A percentile compares a stretch with the other conserved stretches of the same genome.
Evolutionary conservation across 1,140 invertebrate genomes (phyloP).

Genomic region (Cryptotermes secundus): DNA sequence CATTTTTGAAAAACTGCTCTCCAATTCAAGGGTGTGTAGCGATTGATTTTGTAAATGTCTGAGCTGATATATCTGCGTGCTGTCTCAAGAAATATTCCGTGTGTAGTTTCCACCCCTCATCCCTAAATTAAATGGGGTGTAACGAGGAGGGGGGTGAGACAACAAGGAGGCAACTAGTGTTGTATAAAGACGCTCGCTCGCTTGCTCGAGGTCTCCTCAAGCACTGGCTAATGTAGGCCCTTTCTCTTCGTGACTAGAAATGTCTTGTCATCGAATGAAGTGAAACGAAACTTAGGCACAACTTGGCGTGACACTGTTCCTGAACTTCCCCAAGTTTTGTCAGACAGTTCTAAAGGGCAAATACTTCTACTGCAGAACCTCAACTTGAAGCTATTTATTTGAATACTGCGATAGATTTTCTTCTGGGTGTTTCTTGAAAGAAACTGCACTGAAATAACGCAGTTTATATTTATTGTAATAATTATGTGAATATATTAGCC

Average conservation of each 20-base stretch:
- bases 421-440: too few species aligned
- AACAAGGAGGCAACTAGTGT: conserved; percentile 40
- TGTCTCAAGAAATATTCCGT: neutral
- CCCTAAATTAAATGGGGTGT: conserved; percentile 10
- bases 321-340: conserved; percentile 12
- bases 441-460: too few species aligned
- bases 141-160: conserved; percentile 22
- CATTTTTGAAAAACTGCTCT: too few species aligned
- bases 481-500: too few species aligned
- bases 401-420: too few species aligned
- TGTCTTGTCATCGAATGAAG: conserved; percentile 18
- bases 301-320: neutral
- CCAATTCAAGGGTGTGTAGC: neutral
- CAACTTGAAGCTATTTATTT: neutral
- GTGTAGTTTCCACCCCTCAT: neutral
- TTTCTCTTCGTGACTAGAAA: conserved; percentile 41
- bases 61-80: neutral
- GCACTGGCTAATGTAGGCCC: conserved; percentile 43
- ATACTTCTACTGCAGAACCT: neutral
- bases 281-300: conserved; percentile 11
- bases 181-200: conserved; percentile 36
- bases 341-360: neutral
- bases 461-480: too few species aligned
- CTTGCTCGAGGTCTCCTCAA: conserved; percentile 43
- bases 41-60: neutral